Conservation (phyloP, 2,888 invertebrate species). For the Litoditis marina region DNA sequence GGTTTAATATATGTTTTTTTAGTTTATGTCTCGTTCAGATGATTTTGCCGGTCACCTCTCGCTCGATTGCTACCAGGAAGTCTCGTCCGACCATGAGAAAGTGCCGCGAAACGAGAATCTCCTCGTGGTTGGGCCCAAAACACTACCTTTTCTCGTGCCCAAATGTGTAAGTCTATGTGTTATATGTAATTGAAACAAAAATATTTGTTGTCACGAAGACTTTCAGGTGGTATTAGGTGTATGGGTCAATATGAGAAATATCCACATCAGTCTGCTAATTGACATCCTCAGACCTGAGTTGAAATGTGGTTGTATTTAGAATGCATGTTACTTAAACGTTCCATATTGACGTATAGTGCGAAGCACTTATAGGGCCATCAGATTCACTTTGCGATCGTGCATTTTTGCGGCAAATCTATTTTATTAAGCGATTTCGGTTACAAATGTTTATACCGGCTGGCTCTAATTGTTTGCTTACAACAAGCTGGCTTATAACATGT, state of each 20-base stretch:
- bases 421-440: neutral
- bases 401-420: no score
- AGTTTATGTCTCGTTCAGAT: slow-evolving; percentile 22
- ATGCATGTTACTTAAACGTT: no score
- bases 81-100: slow-evolving; percentile 40
- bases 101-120: slow-evolving; percentile 44
- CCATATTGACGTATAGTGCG: no score
- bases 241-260: neutral
- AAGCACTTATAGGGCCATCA: no score
- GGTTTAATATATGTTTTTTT: neutral
- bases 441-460: neutral
- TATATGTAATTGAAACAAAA: no score
- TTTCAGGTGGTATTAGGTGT: no score
- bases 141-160: slow-evolving; percentile 44
- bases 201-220: no score
- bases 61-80: slow-evolving; percentile 56
- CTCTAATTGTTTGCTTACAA: neutral
- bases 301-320: no score
- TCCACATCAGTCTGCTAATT: neutral
- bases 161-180: slow-evolving; percentile 19
- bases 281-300: no score
- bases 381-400: no score
- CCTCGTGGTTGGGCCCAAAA: slow-evolving; percentile 41
- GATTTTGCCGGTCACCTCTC: slow-evolving; percentile 42
- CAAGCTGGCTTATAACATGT: no score